Percentiles rank a stretch among this genome's conserved stretches.
Conservation (phyloP, 2,888 invertebrate genomes). For the Melitaea athalia region DNA sequence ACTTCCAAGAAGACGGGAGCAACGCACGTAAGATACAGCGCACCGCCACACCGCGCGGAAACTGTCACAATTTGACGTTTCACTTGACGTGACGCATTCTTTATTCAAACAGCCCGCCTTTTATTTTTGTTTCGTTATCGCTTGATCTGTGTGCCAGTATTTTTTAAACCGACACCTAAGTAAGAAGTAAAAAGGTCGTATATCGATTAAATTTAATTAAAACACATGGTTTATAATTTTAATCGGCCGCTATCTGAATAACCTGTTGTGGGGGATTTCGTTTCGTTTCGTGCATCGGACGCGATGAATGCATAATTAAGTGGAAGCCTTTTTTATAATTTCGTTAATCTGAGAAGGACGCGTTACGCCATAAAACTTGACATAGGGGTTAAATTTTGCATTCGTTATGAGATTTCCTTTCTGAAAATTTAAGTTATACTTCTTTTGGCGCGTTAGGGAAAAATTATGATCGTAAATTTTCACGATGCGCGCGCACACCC, state of each 20-base stretch:
- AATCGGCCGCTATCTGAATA: constrained; percentile 73
- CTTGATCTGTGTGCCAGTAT: constrained; percentile 60
- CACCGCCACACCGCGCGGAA: constrained; percentile 73
- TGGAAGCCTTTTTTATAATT: constrained; percentile 73
- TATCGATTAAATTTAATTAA: constrained; percentile 48
- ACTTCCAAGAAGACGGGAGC: constrained; percentile 73
- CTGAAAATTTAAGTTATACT: not conserved
- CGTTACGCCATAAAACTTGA: constrained; percentile 45
- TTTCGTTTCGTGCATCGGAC: constrained; percentile 69
- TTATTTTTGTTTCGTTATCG: constrained; percentile 76
- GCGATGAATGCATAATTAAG: constrained; percentile 80
- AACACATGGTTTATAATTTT: constrained; percentile 63
- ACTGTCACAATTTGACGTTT: constrained; percentile 81
- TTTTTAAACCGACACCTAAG: constrained; percentile 48
- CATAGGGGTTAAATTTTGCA: constrained; percentile 35
- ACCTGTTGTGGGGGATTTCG: constrained; percentile 77
- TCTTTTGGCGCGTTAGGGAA: too few species aligned
- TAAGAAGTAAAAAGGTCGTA: constrained; percentile 57
- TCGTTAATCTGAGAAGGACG: constrained; percentile 58
- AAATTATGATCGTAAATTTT: too few species aligned
- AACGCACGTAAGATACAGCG: constrained; percentile 52
- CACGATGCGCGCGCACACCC: too few species aligned
- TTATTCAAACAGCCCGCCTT: constrained; percentile 77
- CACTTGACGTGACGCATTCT: constrained; percentile 78
- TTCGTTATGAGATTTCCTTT: constrained; percentile 26